Base-by-base conservation (phyloP, 2,797 vertebrate genomes). In the Telmatherina bonti region DNA sequence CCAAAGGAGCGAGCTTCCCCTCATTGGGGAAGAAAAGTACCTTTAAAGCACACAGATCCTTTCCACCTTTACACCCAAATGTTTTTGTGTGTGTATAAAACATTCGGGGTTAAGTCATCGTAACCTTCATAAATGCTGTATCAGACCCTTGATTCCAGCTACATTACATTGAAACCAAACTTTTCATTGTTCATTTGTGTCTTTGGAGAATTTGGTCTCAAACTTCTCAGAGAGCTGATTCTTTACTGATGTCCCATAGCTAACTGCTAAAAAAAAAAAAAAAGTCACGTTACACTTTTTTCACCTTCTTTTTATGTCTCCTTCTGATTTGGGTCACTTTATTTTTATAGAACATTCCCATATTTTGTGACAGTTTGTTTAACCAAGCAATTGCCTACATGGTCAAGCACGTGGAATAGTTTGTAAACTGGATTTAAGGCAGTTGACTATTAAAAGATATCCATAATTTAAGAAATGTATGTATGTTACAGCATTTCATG, bases 1-100 rank as follows among this genome's bases (percentile, higher is more conserved):
- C 83, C 82, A 83, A 79, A 84, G 74, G 22, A 22, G 65, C 60
- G 49, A n/a, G 35, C 43, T 70, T 68, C 69, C 49, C 62, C 70
- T 43, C 29, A 57, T 78, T 62, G 47, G 47, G 74, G 58, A 70
- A 71, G 65, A 57, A 74, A 65, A 57, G 59, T 67, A 77, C 62
- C 62, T 43, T n/a, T 15, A 78, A 62, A 70, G 75, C 43, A 66
- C 65, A 78, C 49, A 62, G 70, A 66, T 54, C n/a, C 24, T 30
- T 53, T 7, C 3, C 30, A 31, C 30, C n/a, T n/a, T n/a, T n/a
- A n/a, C n/a, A n/a, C n/a, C n/a, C n/a, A n/a, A n/a, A n/a, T n/a
- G n/a, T n/a, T n/a, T n/a, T n/a, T n/a, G n/a, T n/a, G n/a, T n/a
- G n/a, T n/a, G n/a, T n/a, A n/a, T n/a, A n/a, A n/a, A n/a, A n/a